phyloP scores from a whole-genome alignment of 2,113 vertebrate species.

The Pao palembangensis region DNA sequence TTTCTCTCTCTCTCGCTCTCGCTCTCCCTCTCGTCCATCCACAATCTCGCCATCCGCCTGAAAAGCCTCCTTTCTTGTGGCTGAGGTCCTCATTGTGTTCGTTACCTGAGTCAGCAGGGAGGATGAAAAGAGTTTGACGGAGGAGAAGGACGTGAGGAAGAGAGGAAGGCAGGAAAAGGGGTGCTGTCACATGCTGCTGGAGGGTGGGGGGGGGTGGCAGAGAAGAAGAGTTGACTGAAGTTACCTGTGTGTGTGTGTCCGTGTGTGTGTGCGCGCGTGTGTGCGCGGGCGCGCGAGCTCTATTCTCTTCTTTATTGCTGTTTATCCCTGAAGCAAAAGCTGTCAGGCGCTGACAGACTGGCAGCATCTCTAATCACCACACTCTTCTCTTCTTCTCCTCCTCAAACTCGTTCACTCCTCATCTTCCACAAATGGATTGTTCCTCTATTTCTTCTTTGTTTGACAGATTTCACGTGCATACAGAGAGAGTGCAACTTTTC shows the following conservation, averaged over 20 bases:
- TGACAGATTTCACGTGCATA: slow-evolving; percentile 3
- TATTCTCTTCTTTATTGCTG: slow-evolving; percentile 64
- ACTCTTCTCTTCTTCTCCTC: slow-evolving; percentile 42
- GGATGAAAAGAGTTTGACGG: slow-evolving; percentile 53
- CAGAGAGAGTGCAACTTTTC: slow-evolving; percentile 6
- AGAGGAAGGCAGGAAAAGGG: slow-evolving; percentile 5
- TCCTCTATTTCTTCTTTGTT: slow-evolving; percentile 20
- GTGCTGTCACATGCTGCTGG: slow-evolving; percentile 53
- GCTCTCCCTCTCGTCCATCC: slow-evolving; percentile 19
- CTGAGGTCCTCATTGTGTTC: slow-evolving; percentile 66
- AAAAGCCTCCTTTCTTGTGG: slow-evolving; percentile 55
- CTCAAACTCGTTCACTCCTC: slow-evolving; percentile 45
- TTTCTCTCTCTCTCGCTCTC: slow-evolving; percentile 27
- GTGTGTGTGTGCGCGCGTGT: slow-evolving; percentile 14
- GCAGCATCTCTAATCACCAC: slow-evolving; percentile 66
- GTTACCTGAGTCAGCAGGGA: slow-evolving; percentile 74
- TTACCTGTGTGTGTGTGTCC: slow-evolving; percentile 50
- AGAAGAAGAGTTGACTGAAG: slow-evolving; percentile 49
- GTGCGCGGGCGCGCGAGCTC: slow-evolving; percentile 44
- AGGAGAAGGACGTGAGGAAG: slow-evolving; percentile 22
- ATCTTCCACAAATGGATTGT: slow-evolving; percentile 40
- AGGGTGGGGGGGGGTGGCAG: slow-evolving; percentile 36
- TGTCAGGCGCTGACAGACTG: slow-evolving; percentile 68
- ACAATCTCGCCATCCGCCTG: slow-evolving; percentile 58
- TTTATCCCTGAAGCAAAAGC: slow-evolving; percentile 72